phyloP scores from a whole-genome alignment of 2,888 invertebrate genomes.

The Gymnoscelis rufifasciata region DNA sequence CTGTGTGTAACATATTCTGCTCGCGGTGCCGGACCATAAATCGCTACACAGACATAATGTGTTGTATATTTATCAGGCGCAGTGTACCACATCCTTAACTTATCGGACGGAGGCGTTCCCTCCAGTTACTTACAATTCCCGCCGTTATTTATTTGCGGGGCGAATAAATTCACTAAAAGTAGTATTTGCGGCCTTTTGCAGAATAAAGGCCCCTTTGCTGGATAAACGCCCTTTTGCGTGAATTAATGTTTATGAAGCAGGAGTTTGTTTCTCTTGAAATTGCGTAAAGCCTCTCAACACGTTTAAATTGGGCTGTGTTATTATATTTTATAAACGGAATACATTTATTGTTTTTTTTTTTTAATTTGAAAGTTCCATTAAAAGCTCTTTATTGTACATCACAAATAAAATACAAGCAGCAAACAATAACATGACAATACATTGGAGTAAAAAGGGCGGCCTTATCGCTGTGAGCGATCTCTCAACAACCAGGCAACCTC shows the following conservation, averaged over 20 bases:
- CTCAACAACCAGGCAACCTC: too few relatives aligned
- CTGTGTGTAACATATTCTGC: not conserved
- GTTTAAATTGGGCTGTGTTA: not conserved
- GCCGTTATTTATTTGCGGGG: conserved; percentile 58
- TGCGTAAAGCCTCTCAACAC: too few relatives aligned
- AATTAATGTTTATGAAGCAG: conserved; percentile 29
- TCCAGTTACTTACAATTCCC: conserved; percentile 63
- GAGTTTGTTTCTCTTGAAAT: not conserved
- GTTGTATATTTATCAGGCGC: conserved; percentile 5
- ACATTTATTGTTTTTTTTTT: too few relatives aligned
- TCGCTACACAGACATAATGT: conserved; percentile 10
- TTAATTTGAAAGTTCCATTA: too few relatives aligned
- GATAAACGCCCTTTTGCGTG: conserved; percentile 21
- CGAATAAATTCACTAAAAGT: conserved; percentile 59
- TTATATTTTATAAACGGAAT: too few relatives aligned
- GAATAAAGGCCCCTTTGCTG: conserved; percentile 22
- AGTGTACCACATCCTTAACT: conserved; percentile 11
- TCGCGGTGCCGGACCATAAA: conserved; percentile 1
- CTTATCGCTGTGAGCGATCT: too few relatives aligned
- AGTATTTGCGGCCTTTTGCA: conserved; percentile 26
- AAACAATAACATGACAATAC: too few relatives aligned
- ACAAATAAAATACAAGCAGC: too few relatives aligned
- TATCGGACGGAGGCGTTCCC: conserved; percentile 37
- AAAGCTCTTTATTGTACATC: too few relatives aligned
- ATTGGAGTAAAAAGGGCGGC: too few relatives aligned